These are phyloP conservation scores for Cataglyphis hispanica DNA, from an alignment of 1,140 invertebrate species.

Conservation along the genomic window DNA sequence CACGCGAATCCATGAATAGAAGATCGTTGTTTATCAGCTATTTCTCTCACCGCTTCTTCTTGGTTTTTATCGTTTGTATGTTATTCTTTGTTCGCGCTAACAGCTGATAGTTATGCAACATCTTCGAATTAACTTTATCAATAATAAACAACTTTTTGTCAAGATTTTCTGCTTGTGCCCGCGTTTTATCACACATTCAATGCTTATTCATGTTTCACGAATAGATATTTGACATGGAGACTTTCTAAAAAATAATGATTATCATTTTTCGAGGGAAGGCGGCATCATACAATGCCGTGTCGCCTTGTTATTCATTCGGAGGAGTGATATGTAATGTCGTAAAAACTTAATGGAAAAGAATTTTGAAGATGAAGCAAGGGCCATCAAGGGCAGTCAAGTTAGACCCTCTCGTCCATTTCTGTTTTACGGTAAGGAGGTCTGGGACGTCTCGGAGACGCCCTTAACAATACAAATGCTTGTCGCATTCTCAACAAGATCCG, in stretches of 20 bases:
- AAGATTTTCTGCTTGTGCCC: not conserved
- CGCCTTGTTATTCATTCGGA: conserved; percentile 8
- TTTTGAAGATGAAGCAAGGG: conserved; percentile 49
- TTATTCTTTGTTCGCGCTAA: conserved; percentile 55
- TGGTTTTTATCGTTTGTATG: conserved; percentile 4
- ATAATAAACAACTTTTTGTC: conserved; percentile 54
- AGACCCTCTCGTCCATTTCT: conserved; percentile 62
- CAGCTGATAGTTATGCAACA: conserved; percentile 70
- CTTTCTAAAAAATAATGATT: not conserved
- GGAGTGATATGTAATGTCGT: not conserved
- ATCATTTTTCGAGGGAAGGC: not conserved
- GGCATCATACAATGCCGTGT: not conserved
- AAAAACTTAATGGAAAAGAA: conserved; percentile 70
- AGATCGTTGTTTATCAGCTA: conserved; percentile 77
- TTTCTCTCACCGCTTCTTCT: conserved; percentile 23
- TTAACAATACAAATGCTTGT: conserved; percentile 73
- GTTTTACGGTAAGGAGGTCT: conserved; percentile 64
- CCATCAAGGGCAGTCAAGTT: conserved; percentile 34
- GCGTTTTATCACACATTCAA: not conserved
- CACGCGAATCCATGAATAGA: conserved; percentile 79
- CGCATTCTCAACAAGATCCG: conserved; percentile 69
- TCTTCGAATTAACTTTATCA: conserved; percentile 58
- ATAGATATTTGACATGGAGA: not conserved
- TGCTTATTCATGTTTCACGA: not conserved
- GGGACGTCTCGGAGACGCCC: conserved; percentile 67